Percentiles rank a stretch among this genome's conserved stretches.
Conservation (phyloP, 2,113 vertebrate species). For the Verasper variegatus region DNA sequence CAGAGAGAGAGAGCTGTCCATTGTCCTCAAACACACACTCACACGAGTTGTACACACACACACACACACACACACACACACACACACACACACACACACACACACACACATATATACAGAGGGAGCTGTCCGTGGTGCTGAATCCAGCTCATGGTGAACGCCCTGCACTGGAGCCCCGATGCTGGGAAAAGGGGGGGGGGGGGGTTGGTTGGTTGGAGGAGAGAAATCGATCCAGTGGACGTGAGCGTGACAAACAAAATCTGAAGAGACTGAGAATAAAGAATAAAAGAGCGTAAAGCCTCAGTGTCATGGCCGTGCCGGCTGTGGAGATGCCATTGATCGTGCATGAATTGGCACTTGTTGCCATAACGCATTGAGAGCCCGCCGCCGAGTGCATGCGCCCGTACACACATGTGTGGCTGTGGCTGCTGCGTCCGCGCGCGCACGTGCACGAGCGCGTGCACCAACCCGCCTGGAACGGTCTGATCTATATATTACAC, state of each 20-base stretch:
- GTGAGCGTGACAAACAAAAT: neutral
- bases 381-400: slow-evolving; percentile 32
- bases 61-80: neutral
- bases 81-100: neutral
- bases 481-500: slow-evolving; percentile 40
- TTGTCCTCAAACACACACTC: neutral
- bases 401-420: neutral
- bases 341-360: slow-evolving; percentile 75
- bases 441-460: neutral
- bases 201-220: neutral
- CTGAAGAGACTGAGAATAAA: neutral
- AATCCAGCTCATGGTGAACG: slow-evolving; percentile 73
- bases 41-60: neutral
- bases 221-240: neutral
- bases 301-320: neutral
- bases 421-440: slow-evolving; percentile 11
- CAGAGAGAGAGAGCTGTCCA: too few species aligned
- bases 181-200: slow-evolving; percentile 11
- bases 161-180: slow-evolving; percentile 65
- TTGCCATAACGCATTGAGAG: slow-evolving; percentile 67
- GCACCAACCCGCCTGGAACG: neutral
- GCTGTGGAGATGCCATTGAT: slow-evolving; percentile 23
- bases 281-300: too few species aligned
- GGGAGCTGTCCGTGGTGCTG: slow-evolving; percentile 76
- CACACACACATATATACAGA: neutral